Conservation (phyloP, 2,113 vertebrate species). For the Ranitomeya imitator region DNA sequence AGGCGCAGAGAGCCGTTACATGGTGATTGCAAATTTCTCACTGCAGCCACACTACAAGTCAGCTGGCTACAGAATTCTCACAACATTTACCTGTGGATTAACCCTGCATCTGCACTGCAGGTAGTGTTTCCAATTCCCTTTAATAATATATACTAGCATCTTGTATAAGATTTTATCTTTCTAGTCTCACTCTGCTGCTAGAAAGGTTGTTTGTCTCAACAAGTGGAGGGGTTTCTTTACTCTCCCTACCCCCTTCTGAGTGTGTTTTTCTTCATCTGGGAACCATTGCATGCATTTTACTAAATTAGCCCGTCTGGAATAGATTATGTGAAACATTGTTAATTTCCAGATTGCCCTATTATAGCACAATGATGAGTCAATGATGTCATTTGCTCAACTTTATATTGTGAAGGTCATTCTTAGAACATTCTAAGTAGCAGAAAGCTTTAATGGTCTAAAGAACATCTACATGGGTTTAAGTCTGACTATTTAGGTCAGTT, state of each 20-base stretch:
- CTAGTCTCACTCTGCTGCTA: background rate
- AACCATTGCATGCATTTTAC: conserved; percentile 45
- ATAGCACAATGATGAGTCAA: conserved; percentile 25
- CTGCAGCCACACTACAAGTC: too few relatives aligned
- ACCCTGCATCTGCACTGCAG: too few relatives aligned
- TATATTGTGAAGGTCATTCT: conserved; percentile 29
- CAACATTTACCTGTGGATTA: too few relatives aligned
- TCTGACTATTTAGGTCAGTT: background rate
- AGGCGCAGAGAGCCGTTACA: too few relatives aligned
- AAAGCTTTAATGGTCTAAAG: background rate
- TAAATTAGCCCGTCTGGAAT: conserved; percentile 47
- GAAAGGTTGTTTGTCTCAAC: background rate
- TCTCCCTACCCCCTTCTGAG: background rate
- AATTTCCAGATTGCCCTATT: conserved; percentile 48
- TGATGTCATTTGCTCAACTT: conserved; percentile 38
- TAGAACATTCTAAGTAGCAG: conserved; percentile 5
- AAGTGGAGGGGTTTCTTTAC: background rate
- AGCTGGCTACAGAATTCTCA: too few relatives aligned
- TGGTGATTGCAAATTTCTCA: too few relatives aligned
- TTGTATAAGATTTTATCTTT: background rate
- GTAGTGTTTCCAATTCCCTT: too few relatives aligned
- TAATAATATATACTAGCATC: background rate
- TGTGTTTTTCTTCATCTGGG: conserved; percentile 45
- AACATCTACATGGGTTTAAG: background rate
- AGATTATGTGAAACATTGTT: conserved; percentile 45